These are phyloP conservation scores for Prunella fulvescens DNA, from an alignment of 2,113 vertebrate species.

Conservation along the genomic window DNA sequence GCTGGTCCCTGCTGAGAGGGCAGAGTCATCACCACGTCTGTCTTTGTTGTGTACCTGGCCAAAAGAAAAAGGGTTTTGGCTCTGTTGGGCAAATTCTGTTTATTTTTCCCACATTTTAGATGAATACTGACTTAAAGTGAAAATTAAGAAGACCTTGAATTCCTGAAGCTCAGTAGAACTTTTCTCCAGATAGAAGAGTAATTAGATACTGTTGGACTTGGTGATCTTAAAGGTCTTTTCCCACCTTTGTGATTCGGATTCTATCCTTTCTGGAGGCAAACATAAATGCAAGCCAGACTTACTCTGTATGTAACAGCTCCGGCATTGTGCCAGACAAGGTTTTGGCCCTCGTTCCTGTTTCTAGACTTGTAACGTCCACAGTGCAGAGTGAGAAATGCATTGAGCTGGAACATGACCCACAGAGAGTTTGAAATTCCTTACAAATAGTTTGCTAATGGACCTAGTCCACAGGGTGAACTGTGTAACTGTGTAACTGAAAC, in stretches of 20 bases:
- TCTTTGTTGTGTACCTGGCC: neutral
- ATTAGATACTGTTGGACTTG: neutral
- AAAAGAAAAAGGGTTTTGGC: neutral
- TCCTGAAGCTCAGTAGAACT: neutral
- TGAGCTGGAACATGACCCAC: neutral
- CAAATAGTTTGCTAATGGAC: neutral
- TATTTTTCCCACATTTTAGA: neutral
- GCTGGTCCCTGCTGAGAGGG: neutral
- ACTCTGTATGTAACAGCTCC: fast-evolving
- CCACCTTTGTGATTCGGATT: neutral
- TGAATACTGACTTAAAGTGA: neutral
- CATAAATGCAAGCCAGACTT: neutral
- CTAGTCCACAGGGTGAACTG: neutral
- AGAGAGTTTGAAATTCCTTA: conserved; percentile 10
- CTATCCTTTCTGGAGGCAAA: neutral
- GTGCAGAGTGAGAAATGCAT: neutral
- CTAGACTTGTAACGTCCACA: neutral
- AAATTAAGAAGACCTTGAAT: neutral
- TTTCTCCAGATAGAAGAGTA: neutral
- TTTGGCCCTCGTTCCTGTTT: neutral
- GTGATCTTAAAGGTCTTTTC: neutral
- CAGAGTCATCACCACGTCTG: neutral
- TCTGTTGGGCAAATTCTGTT: neutral
- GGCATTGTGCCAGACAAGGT: neutral
- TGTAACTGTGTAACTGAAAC: neutral